phyloP scores from a whole-genome alignment of 1,140 invertebrate genomes.

The Cryptotermes secundus region DNA sequence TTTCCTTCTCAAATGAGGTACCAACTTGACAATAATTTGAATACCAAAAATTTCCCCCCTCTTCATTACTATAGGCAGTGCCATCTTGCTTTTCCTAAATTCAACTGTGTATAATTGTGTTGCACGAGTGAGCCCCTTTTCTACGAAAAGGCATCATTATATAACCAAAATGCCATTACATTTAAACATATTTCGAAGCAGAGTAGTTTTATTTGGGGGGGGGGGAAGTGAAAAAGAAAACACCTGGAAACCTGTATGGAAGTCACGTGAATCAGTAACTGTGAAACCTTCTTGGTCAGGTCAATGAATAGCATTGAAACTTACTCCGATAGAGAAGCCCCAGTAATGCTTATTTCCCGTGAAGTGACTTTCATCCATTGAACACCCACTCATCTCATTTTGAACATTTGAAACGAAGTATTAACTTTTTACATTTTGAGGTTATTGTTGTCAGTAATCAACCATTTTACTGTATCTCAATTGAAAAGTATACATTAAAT shows the following conservation, averaged over 20 bases:
- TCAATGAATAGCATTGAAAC: background rate
- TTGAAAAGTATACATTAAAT: too few relatives aligned
- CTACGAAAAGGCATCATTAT: background rate
- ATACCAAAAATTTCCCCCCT: background rate
- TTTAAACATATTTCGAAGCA: background rate
- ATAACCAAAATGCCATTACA: background rate
- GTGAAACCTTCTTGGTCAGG: background rate
- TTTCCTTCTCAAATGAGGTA: background rate
- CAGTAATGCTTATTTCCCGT: too few relatives aligned
- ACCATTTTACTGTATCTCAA: too few relatives aligned
- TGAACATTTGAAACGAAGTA: too few relatives aligned
- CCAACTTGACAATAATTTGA: constrained; percentile 20
- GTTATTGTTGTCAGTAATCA: too few relatives aligned
- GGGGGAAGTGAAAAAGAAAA: background rate
- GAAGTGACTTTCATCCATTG: too few relatives aligned
- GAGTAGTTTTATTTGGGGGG: background rate
- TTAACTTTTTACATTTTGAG: too few relatives aligned
- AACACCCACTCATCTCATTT: too few relatives aligned
- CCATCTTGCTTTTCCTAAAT: background rate
- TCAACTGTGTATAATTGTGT: constrained; percentile 1
- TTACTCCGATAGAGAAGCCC: background rate
- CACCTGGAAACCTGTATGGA: background rate
- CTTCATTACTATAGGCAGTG: background rate
- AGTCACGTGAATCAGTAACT: background rate
- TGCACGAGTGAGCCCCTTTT: background rate